phyloP scores from a whole-genome alignment of 1,140 invertebrate genomes.

The Acromyrmex heyeri region DNA sequence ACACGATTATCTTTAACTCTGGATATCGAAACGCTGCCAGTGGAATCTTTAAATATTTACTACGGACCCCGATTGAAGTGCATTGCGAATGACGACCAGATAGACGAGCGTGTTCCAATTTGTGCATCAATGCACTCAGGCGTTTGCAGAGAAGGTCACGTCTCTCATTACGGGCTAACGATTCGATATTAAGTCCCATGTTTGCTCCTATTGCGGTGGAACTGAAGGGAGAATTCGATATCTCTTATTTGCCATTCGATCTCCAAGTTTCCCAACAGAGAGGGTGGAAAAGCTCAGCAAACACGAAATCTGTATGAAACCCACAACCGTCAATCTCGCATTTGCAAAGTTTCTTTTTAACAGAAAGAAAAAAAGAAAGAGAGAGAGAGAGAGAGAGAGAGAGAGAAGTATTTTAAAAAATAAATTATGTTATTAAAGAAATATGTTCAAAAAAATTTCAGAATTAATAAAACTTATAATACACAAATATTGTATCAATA shows the following conservation, averaged over 20 bases:
- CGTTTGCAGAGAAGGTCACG: conserved; percentile 41
- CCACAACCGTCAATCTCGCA: not conserved
- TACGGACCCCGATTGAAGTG: not conserved
- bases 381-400: no score
- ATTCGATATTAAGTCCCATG: conserved; percentile 72
- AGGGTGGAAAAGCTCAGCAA: conserved; percentile 3
- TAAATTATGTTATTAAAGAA: not conserved
- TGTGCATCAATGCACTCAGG: conserved; percentile 19
- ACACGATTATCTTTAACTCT: conserved; percentile 52
- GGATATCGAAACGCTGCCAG: not conserved
- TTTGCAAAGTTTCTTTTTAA: conserved; percentile 19
- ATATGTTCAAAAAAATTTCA: not conserved
- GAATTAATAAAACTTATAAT: not conserved
- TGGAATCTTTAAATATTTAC: conserved; percentile 54
- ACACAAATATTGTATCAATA: not conserved
- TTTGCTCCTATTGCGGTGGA: conserved; percentile 62
- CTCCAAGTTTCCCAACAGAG: conserved; percentile 61
- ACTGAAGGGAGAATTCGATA: conserved; percentile 47
- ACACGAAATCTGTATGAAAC: conserved; percentile 33
- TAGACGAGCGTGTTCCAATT: conserved; percentile 17
- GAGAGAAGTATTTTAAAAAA: not conserved
- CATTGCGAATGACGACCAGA: conserved; percentile 3
- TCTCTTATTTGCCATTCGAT: conserved; percentile 66
- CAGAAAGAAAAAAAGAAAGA: no score
- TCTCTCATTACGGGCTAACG: conserved; percentile 60